Conservation (phyloP, 2,113 vertebrate genomes). For the Narcine bancroftii region DNA sequence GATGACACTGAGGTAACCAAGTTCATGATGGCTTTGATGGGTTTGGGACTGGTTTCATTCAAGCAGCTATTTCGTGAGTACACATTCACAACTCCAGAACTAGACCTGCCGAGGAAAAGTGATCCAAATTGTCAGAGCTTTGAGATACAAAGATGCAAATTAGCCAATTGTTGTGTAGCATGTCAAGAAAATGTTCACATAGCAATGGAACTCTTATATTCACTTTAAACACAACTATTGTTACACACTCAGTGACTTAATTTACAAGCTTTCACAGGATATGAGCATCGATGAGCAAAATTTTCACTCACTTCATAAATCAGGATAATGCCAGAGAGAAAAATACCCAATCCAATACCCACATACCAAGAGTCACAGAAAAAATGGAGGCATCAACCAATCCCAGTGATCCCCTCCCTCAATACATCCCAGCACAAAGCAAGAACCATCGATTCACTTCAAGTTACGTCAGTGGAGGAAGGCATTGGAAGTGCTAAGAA, state of each 20-base stretch:
- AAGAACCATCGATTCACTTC: background rate
- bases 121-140: background rate
- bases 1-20: conserved; percentile 73
- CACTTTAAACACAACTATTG: background rate
- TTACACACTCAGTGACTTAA: background rate
- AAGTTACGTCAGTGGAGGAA: background rate
- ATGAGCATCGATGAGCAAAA: background rate
- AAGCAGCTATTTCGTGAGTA: conserved; percentile 77
- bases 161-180: background rate
- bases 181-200: background rate
- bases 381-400: background rate
- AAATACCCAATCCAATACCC: no score
- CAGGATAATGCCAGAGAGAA: background rate
- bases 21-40: conserved; percentile 82
- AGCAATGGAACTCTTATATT: no score
- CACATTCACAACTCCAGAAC: conserved; percentile 88
- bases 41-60: conserved; percentile 63
- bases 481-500: background rate
- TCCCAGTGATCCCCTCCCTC: background rate
- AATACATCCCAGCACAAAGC: background rate
- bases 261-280: background rate
- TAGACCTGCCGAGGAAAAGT: conserved; percentile 50
- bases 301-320: background rate
- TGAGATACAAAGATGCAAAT: background rate
- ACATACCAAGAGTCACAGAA: no score